These are phyloP conservation scores for Macroteleia sp. DNA, from an alignment of 2,888 invertebrate genomes.

Conservation along the genomic window DNA sequence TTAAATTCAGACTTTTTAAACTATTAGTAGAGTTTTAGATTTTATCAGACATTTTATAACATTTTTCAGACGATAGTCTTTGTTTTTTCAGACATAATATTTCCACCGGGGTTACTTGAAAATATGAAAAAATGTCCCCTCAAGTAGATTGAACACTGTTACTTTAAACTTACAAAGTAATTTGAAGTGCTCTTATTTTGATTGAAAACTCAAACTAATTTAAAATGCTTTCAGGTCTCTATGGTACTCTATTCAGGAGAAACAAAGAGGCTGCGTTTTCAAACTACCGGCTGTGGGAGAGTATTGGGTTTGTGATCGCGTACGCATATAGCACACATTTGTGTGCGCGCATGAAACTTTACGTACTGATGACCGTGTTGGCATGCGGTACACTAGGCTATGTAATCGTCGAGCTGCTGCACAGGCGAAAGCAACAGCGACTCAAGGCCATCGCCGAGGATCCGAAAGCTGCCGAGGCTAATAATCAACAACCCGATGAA, in stretches of 20 bases:
- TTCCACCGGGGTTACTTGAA: too few species aligned
- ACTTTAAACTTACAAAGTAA: too few species aligned
- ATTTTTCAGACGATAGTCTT: too few species aligned
- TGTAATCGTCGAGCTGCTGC: conserved; percentile 91
- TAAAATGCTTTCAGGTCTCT: conserved; percentile 88
- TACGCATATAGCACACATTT: conserved; percentile 95
- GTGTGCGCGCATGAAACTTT: conserved; percentile 93
- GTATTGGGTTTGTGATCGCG: conserved; percentile 94
- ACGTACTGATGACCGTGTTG: conserved; percentile 92
- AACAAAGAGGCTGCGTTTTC: conserved; percentile 97
- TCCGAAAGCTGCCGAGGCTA: conserved; percentile 87
- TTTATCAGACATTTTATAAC: too few species aligned
- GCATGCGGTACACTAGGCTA: conserved; percentile 91
- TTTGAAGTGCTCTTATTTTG: too few species aligned
- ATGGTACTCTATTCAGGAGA: conserved; percentile 93
- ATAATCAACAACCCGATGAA: conserved; percentile 89
- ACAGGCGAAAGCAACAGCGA: conserved; percentile 90
- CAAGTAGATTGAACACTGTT: too few species aligned
- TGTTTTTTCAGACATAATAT: too few species aligned
- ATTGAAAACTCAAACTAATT: too few species aligned
- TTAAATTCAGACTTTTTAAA: too few species aligned
- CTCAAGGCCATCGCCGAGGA: conserved; percentile 90
- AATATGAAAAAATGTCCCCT: too few species aligned
- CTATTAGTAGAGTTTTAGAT: too few species aligned
- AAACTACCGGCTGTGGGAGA: conserved; percentile 95